A percentile compares a stretch with the other conserved stretches of the same genome.
Conservation (phyloP, 2,113 vertebrate species). For the Diadophis punctatus region DNA sequence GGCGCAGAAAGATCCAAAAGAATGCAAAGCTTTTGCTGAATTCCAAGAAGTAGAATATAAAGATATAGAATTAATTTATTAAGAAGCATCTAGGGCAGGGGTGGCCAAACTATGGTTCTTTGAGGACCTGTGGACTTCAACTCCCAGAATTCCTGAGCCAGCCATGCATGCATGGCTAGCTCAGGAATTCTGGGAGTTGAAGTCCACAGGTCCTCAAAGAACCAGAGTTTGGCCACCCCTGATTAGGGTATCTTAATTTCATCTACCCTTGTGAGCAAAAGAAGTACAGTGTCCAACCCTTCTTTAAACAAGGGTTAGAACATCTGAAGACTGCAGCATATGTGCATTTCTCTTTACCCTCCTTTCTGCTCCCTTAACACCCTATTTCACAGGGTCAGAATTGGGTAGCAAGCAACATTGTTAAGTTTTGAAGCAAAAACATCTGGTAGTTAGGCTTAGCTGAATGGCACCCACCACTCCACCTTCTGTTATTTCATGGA, state of each 20-base stretch:
- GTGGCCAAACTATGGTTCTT: no score
- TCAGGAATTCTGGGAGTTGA: no score
- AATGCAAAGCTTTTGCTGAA: not conserved
- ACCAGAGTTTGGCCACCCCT: no score
- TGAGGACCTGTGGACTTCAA: no score
- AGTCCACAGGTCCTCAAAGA: no score
- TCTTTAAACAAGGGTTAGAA: not conserved
- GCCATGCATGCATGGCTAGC: no score
- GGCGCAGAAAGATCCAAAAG: not conserved
- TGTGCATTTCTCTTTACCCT: not conserved
- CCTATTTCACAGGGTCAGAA: not conserved
- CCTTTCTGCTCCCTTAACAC: not conserved
- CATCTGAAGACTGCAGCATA: not conserved
- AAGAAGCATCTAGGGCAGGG: not conserved
- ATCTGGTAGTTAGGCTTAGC: not conserved
- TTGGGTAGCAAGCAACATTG: not conserved
- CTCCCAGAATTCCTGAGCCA: no score
- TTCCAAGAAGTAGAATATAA: not conserved
- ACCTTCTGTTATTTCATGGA: not conserved
- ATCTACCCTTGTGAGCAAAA: not conserved
- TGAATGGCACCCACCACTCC: not conserved
- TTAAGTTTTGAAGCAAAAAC: not conserved
- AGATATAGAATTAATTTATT: not conserved
- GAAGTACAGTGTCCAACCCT: not conserved
- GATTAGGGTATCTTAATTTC: not conserved